A percentile compares a stretch with the other conserved stretches of the same genome.
Evolutionary conservation across 2,113 vertebrate species (phyloP).

Genomic region (Neodon shergylaensis): DNA sequence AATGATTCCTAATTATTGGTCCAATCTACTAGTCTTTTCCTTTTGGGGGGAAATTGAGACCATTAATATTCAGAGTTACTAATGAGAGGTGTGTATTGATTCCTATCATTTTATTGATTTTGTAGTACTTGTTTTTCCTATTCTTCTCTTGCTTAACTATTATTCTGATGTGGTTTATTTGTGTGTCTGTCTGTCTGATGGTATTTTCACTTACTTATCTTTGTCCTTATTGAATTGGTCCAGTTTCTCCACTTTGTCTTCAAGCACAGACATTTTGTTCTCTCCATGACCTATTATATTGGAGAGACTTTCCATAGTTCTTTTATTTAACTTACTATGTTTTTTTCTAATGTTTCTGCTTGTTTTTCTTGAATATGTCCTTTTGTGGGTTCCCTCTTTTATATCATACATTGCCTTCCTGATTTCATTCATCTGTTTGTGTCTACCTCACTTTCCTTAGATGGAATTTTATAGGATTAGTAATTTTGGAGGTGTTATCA

Average conservation of each 20-base stretch:
- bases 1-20: neutral
- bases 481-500: neutral
- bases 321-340: neutral
- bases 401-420: neutral
- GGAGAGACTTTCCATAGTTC: neutral
- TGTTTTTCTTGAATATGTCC: neutral
- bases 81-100: neutral
- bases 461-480: neutral
- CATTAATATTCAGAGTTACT: neutral
- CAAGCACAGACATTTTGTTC: neutral
- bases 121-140: neutral
- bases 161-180: neutral
- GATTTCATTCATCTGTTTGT: neutral
- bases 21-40: neutral
- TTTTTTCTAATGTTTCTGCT: neutral
- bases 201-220: neutral
- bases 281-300: neutral
- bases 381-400: neutral
- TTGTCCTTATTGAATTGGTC: neutral
- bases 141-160: neutral
- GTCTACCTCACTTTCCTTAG: neutral
- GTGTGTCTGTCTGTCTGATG: neutral
- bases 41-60: neutral
- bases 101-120: neutral
- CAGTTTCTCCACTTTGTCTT: neutral